Base-by-base conservation (phyloP, 2,888 invertebrate species). In the Acrobasis repandana region DNA sequence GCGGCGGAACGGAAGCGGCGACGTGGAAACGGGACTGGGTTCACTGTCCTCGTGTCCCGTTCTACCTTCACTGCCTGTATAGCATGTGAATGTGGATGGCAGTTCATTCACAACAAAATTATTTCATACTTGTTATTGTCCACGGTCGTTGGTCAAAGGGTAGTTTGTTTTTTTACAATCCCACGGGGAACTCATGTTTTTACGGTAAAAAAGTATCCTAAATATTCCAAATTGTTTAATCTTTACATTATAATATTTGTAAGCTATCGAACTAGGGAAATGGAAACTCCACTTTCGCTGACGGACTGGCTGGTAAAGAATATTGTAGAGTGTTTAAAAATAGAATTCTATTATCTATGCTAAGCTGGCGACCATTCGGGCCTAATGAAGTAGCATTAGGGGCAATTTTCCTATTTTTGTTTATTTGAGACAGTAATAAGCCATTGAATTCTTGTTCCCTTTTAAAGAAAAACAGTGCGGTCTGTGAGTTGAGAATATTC, bases 11-110 rank as follows among this genome's bases (percentile, higher is more conserved):
- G 72, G 67, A 71, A 72, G 70, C 75, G 65, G 63, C 71, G 71
- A 68, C 63, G 76, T 73, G 78, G 72, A 74, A 77, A 73, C 71
- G 68, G 69, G 70, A 68, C 68, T 56, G 61, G 72, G 79, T 71
- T 79, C 77, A 77, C 69, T 63, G 77, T 65, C 70, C 75, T 64
- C 65, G 63, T 65, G 64, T 65, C 60, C 56, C 63, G 54, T 61
- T 54, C 51, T 28, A 51, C 38, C 59, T 59, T 43, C n/a, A 43
- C n/a, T 43, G 15, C 50, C 57, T 48, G 33, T 38, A 38, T 38
- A 6, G 11, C 11, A 56, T 49, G 34, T 2, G 28, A 28, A 28
- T 28, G 46, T 48, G 14, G 34, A 14, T 34, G 48, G 50, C 58
- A 36, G 14, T 38, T 49, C 50, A 50, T 36, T 58, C 16, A 14